These are phyloP conservation scores for Diploscapter pachys DNA, from an alignment of 1,140 invertebrate genomes.

Conservation along the genomic window DNA sequence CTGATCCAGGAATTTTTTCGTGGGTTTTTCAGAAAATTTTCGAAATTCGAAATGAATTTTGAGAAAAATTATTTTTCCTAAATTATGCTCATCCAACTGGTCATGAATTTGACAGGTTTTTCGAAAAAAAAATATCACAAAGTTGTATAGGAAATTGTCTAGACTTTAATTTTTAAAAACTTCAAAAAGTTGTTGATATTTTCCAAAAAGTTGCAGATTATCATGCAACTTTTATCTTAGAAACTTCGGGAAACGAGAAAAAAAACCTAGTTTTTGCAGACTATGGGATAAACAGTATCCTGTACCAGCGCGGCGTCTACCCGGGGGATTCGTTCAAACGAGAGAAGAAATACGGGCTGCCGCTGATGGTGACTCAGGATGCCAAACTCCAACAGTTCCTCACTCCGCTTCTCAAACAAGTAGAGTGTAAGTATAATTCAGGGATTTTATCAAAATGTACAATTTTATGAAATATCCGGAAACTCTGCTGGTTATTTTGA, in stretches of 20 bases:
- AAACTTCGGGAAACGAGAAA: too few species aligned
- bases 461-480: background rate
- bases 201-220: too few species aligned
- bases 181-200: too few species aligned
- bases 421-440: slow-evolving; percentile 70
- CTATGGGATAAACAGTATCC: slow-evolving; percentile 91
- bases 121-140: too few species aligned
- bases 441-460: slow-evolving; percentile 20
- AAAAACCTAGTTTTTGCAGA: slow-evolving; percentile 67
- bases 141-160: too few species aligned
- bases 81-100: too few species aligned
- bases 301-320: slow-evolving; percentile 95
- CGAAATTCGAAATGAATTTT: too few species aligned
- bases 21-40: slow-evolving; percentile 51
- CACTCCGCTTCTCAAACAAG: slow-evolving; percentile 75
- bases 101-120: background rate
- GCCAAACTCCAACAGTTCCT: slow-evolving; percentile 83
- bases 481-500: too few species aligned
- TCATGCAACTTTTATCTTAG: too few species aligned
- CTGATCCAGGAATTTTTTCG: slow-evolving; percentile 68
- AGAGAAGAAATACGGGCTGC: slow-evolving; percentile 85
- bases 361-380: slow-evolving; percentile 82
- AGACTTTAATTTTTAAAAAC: too few species aligned
- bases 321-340: slow-evolving; percentile 73
- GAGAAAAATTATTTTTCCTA: too few species aligned